Conservation (phyloP, 23 tunicate genomes). For the Phallusia fumigata region DNA sequence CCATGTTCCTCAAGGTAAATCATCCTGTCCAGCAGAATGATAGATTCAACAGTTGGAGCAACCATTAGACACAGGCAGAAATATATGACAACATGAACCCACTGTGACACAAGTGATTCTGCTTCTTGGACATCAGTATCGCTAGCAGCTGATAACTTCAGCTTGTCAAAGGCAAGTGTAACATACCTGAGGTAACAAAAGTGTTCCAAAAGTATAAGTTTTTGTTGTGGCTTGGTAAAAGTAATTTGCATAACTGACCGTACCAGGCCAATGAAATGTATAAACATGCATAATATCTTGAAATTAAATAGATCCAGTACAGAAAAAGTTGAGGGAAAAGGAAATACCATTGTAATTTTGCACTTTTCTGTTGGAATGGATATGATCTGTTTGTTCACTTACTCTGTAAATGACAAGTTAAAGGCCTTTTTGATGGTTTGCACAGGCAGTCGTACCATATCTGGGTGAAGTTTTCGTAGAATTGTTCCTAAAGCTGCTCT, state of each 20-base stretch:
- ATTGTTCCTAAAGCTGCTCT: slow-evolving; percentile 69
- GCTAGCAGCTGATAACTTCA: slow-evolving; percentile 23
- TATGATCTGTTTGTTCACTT: not conserved
- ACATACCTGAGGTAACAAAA: slow-evolving; percentile 36
- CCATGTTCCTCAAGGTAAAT: slow-evolving; percentile 73
- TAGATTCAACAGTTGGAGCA: slow-evolving; percentile 68
- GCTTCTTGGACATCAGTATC: slow-evolving; percentile 15
- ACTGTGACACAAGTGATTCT: slow-evolving; percentile 31
- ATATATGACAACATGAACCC: slow-evolving; percentile 50
- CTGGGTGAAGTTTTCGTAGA: slow-evolving; percentile 51
- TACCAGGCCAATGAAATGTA: not conserved
- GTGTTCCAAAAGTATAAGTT: too few relatives aligned
- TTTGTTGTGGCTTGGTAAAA: too few relatives aligned
- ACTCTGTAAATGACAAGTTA: slow-evolving; percentile 33
- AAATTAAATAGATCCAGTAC: too few relatives aligned
- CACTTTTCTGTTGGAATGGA: too few relatives aligned
- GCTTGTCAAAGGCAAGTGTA: slow-evolving; percentile 36
- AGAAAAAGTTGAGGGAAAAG: too few relatives aligned
- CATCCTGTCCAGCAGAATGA: slow-evolving; percentile 72
- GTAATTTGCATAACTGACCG: too few relatives aligned
- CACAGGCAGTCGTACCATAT: slow-evolving; percentile 52
- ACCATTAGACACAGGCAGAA: slow-evolving; percentile 52
- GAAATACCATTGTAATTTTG: not conserved
- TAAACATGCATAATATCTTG: not conserved
- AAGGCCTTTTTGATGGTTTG: slow-evolving; percentile 53